These are phyloP conservation scores for Nasua narica DNA, from an alignment of 2,797 vertebrate species.

Conservation along the genomic window DNA sequence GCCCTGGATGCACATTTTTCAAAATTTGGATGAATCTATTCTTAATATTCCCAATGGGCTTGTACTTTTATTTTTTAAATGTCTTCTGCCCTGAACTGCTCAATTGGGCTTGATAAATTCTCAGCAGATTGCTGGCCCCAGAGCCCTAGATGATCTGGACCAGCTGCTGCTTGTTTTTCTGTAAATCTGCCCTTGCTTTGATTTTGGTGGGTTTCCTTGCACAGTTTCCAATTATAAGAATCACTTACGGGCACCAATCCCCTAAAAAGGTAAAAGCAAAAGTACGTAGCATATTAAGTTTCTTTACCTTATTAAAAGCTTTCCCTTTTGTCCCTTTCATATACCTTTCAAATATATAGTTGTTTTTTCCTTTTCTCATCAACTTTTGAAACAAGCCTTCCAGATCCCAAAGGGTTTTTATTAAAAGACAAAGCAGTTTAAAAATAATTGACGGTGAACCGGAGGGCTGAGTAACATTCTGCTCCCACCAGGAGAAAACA, in stretches of 20 bases:
- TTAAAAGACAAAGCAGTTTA: constrained; percentile 38
- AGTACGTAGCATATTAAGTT: background rate
- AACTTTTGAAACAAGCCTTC: constrained; percentile 30
- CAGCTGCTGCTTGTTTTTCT: constrained; percentile 29
- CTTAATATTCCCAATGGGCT: constrained; percentile 65
- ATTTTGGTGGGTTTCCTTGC: constrained; percentile 34
- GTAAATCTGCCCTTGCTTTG: background rate
- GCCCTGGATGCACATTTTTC: background rate
- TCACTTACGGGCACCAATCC: background rate
- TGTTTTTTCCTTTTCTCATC: constrained; percentile 15
- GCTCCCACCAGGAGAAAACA: constrained; percentile 42
- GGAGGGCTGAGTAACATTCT: constrained; percentile 19
- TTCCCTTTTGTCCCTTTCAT: background rate
- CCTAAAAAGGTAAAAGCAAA: constrained; percentile 27
- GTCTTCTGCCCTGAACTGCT: constrained; percentile 56
- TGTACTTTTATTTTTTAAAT: constrained; percentile 65
- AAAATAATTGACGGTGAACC: constrained; percentile 45
- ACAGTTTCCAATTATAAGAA: background rate
- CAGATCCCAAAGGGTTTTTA: constrained; percentile 5
- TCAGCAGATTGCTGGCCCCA: constrained; percentile 49
- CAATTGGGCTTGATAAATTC: constrained; percentile 57
- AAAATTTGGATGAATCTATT: constrained; percentile 39
- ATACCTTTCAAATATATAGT: background rate
- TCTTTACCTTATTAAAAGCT: background rate
- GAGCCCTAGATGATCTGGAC: constrained; percentile 10